Evolutionary conservation across 2,797 vertebrate genomes (phyloP).

Genomic region (Trichosurus vulpecula): DNA sequence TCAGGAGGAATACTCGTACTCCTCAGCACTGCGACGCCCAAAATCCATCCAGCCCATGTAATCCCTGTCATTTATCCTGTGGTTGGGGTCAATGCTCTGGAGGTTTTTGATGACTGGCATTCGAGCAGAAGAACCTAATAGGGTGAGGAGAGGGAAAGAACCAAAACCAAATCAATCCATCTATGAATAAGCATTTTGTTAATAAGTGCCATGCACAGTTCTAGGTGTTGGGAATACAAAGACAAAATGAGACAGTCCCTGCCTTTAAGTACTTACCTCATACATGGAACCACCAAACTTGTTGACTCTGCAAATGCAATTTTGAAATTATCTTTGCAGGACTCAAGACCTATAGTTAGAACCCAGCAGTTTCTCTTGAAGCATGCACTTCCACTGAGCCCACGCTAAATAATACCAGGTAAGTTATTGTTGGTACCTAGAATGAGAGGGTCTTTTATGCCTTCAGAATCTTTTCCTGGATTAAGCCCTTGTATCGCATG

Average conservation of each 20-base stretch:
- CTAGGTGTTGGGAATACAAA: neutral
- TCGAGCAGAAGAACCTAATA: constrained; percentile 89
- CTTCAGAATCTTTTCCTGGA: neutral
- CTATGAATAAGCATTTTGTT: neutral
- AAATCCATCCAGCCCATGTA: constrained; percentile 99
- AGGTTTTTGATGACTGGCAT: constrained; percentile 88
- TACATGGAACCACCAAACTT: neutral
- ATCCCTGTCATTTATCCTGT: constrained; percentile 97
- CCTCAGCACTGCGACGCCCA: constrained; percentile 94
- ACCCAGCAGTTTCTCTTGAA: neutral
- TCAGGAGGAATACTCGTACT: constrained; percentile 94
- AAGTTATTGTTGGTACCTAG: neutral
- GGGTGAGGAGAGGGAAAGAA: neutral
- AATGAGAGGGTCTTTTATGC: neutral
- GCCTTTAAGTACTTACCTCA: neutral
- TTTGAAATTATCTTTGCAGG: neutral
- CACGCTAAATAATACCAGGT: neutral
- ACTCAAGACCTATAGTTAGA: neutral
- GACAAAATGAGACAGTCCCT: neutral
- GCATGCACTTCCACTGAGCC: neutral
- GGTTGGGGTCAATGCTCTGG: constrained; percentile 86
- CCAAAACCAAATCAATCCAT: constrained; percentile 34
- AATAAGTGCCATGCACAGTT: neutral
- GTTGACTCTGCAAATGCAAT: neutral
- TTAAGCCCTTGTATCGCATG: neutral